Conservation (phyloP, 2,888 invertebrate species). For the Cerastoderma edule region DNA sequence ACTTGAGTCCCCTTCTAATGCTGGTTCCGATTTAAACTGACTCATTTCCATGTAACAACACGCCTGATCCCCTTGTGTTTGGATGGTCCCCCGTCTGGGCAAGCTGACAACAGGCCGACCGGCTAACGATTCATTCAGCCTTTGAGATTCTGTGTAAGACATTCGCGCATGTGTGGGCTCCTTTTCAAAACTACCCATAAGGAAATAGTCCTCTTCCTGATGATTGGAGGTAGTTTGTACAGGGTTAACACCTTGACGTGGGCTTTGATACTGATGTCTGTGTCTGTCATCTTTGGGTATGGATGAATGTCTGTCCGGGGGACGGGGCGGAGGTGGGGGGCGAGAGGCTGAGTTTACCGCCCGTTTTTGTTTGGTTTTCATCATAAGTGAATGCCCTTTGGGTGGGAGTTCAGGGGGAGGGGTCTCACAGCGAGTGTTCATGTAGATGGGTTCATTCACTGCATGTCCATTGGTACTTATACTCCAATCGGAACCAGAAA, state of each 20-base stretch:
- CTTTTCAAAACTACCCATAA: constrained; percentile 63
- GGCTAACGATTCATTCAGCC: constrained; percentile 54
- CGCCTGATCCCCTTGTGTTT: constrained; percentile 30
- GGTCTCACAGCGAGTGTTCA: constrained; percentile 66
- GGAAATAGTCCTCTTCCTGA: constrained; percentile 60
- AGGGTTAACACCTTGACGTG: constrained; percentile 21
- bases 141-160: constrained; percentile 54
- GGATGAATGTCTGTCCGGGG: constrained; percentile 40
- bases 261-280: constrained; percentile 40
- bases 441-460: constrained; percentile 71
- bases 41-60: constrained; percentile 75
- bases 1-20: constrained; percentile 24
- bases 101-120: constrained; percentile 56
- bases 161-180: constrained; percentile 49
- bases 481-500: constrained; percentile 53
- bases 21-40: constrained; percentile 29
- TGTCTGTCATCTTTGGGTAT: constrained; percentile 30
- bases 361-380: constrained; percentile 55
- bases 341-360: constrained; percentile 35
- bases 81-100: constrained; percentile 46
- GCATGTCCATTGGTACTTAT: constrained; percentile 22
- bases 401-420: constrained; percentile 78
- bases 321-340: constrained; percentile 53
- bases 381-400: constrained; percentile 74
- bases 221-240: constrained; percentile 33